Evolutionary conservation across 2,797 vertebrate species (phyloP), one percentile per base, ranked within the genome.

Genomic region (Tapera naevia): DNA sequence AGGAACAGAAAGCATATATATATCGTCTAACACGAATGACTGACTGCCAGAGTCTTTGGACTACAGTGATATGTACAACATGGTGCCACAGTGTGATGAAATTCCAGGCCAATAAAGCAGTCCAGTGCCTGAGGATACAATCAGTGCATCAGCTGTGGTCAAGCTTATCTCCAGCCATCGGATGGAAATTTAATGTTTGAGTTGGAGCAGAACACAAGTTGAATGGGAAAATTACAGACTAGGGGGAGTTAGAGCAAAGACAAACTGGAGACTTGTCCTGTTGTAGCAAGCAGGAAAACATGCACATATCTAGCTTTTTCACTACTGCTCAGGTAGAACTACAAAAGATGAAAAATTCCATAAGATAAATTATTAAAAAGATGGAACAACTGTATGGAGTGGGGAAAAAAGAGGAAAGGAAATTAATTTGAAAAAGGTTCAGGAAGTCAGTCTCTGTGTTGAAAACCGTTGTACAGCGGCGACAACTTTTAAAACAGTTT

Each of bases 71-170:
- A 21, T 10, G 25, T 54, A 28, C 30, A 70, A 5, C 24, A 30
- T 1, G 1, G 9, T 65, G 25, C 32, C 0, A 0, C 53, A 53
- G 5, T 17, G 23, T 70, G 32, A 13, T 81, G 43, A 39, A 70
- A 73, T 28, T 11, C 28, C 53, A 62, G 28, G 46, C 11, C 46
- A 7, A 10, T 23, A 50, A 70, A 79, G 57, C n/a, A 81, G 12
- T 33, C 23, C 48, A 32, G 32, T 2, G 3, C 35, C 25, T 37
- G 18, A 43, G 28, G 46, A 27, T 39, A 13, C 43, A 37, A 17
- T 69, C 3, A 0, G 46, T 41, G 28, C 13, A 30, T 61, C 18
- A 28, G 22, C 28, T 48, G 17, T 70, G 66, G 16, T 58, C 17
- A 45, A 37, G 16, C 18, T 27, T 64, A 46, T 5, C 43, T 75